Evolutionary conservation across 2,113 vertebrate genomes (phyloP).

Genomic region (Ceratotherium simum): DNA sequence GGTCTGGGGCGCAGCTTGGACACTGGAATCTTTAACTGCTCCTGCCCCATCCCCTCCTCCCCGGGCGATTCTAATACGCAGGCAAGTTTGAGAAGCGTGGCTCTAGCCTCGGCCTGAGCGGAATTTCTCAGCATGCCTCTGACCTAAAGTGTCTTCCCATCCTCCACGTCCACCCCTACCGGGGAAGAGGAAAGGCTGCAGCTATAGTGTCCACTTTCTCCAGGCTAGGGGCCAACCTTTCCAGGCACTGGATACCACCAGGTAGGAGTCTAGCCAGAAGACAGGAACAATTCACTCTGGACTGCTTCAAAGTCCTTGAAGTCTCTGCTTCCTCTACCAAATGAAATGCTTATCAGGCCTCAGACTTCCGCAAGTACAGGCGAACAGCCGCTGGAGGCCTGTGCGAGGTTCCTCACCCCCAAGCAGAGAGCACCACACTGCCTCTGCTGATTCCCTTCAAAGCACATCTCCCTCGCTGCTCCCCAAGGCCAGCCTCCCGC

Average conservation of each 20-base stretch:
- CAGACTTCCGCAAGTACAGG: neutral
- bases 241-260: neutral
- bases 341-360: conserved; percentile 12
- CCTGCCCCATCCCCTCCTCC: rapidly evolving
- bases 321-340: neutral
- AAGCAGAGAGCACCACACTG: neutral
- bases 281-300: neutral
- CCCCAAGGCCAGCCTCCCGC: neutral
- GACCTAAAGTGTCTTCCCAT: neutral
- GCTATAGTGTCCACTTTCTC: rapidly evolving
- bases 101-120: neutral
- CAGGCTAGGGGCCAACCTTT: neutral
- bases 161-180: rapidly evolving
- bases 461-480: neutral
- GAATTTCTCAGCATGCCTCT: neutral
- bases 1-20: neutral
- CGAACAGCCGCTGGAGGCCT: neutral
- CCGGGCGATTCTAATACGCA: neutral
- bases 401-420: neutral
- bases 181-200: neutral
- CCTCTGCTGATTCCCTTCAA: neutral
- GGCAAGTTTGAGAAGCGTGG: neutral
- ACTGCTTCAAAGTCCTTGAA: neutral
- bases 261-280: neutral
- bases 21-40: neutral